Percentiles rank a stretch among this genome's conserved stretches.
Conservation (phyloP, 2,113 vertebrate genomes). For the Octodon degus region DNA sequence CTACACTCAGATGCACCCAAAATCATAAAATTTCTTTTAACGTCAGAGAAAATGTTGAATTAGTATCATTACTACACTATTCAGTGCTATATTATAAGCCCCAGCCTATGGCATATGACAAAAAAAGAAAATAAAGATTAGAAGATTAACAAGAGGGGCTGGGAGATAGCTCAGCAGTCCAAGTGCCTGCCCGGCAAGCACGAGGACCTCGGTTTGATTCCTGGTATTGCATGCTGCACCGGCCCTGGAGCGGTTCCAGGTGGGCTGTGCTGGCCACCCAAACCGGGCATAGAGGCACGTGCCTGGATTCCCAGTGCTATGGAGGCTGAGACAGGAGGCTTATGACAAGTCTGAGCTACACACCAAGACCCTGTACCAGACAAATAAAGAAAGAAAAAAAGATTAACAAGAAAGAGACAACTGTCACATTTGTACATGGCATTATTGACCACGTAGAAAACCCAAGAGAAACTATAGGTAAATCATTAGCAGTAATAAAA, state of each 20-base stretch:
- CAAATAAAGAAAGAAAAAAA: neutral
- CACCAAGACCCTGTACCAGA: too few relatives aligned
- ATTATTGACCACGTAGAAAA: constrained; percentile 20
- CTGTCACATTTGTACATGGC: neutral
- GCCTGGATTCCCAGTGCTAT: neutral
- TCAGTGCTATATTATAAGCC: neutral
- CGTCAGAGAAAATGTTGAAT: constrained; percentile 44
- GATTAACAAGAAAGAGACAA: neutral
- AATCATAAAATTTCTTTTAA: neutral
- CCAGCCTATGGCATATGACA: neutral
- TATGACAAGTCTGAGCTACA: too few relatives aligned
- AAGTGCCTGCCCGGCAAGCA: too few relatives aligned
- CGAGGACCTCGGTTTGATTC: too few relatives aligned
- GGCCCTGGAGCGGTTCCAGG: too few relatives aligned
- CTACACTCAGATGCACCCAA: neutral
- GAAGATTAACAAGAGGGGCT: too few relatives aligned
- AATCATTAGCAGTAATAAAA: constrained; percentile 41
- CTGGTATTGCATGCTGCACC: too few relatives aligned
- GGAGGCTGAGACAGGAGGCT: too few relatives aligned
- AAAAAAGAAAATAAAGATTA: neutral
- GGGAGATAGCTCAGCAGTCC: too few relatives aligned
- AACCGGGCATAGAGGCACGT: too few relatives aligned
- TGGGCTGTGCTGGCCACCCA: too few relatives aligned
- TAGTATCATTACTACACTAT: neutral
- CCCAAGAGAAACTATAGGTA: neutral